Evolutionary conservation across 2,797 vertebrate species (phyloP), one percentile per base, ranked within the genome.

Genomic region (Chrosomus eos): DNA sequence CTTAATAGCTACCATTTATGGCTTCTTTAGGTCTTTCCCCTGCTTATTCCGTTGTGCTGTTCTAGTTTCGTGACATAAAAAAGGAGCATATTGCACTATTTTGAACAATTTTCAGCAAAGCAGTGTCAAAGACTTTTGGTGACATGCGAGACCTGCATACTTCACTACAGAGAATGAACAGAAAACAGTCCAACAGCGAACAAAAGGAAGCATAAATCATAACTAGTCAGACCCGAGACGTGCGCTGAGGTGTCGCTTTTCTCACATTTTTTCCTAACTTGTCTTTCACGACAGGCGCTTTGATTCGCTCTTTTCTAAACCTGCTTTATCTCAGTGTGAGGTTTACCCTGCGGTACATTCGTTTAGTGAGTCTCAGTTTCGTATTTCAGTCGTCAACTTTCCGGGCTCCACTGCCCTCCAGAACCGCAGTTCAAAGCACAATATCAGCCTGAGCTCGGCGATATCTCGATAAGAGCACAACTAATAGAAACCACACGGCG

Each of bases 401-500:
- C 55, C 16, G 2, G 43, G 38, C 67, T 70, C 3, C 60, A 4
- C 23, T 53, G 7, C 86, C 71, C 67, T 75, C 31, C 84, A 77
- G 55, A 81, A 64, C 16, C 58, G 75, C 38, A 43, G 74, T 85
- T 86, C 31, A 86, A 67, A 83, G 79, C 75, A 73, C 75, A 55
- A n/a, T 58, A 38, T 73, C 58, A 73, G 73, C 43, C 26, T 8
- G 51, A 81, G 26, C 40, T 40, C 31, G 62, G 23, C 5, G 43
- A 73, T 76, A 45, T 71, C 38, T 82, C 58, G 87, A 87, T 84
- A 86, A 86, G 84, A 64, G 66, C 7, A 67, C 33, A n/a, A 38
- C 62, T 90, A 90, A 89, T 88, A 48, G 80, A 82, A 87, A 89
- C 53, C 89, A 87, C 72, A 84, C 85, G 8, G 75, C 26, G 53